phyloP scores from a whole-genome alignment of 2,113 vertebrate species.

The Sarotherodon lohbergeri region DNA sequence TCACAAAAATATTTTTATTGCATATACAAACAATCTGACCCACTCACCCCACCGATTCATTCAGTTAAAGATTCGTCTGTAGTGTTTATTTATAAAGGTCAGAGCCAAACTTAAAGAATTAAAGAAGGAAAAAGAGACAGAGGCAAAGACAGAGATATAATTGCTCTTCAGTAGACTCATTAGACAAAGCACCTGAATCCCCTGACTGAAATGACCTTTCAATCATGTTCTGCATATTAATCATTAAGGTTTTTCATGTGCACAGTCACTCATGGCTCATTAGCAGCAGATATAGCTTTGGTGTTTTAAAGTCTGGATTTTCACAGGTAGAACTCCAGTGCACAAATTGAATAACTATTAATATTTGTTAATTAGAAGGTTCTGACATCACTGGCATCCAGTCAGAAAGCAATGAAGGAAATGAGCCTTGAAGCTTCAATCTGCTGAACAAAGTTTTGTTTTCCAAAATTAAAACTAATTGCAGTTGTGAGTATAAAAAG shows the following conservation, averaged over 20 bases:
- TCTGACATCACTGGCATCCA: neutral
- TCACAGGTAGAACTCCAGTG: neutral
- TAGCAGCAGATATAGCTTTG: neutral
- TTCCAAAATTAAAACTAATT: neutral
- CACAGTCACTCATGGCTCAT: neutral
- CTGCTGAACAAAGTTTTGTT: neutral
- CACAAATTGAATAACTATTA: neutral
- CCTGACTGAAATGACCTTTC: conserved; percentile 1
- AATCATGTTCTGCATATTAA: neutral
- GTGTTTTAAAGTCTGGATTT: neutral
- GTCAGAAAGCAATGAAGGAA: neutral
- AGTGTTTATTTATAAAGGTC: conserved; percentile 4
- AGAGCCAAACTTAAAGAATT: neutral
- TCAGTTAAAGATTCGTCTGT: neutral
- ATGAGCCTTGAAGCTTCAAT: neutral
- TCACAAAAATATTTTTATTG: neutral
- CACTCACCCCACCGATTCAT: neutral
- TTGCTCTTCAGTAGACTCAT: neutral
- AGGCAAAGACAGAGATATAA: neutral
- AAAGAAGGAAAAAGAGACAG: neutral
- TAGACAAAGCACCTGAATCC: neutral
- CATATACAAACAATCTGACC: neutral
- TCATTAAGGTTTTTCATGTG: neutral
- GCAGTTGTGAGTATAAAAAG: neutral
- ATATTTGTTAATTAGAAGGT: neutral